phyloP scores from a whole-genome alignment of 2,797 vertebrate species.

The Calcarius lapponicus region DNA sequence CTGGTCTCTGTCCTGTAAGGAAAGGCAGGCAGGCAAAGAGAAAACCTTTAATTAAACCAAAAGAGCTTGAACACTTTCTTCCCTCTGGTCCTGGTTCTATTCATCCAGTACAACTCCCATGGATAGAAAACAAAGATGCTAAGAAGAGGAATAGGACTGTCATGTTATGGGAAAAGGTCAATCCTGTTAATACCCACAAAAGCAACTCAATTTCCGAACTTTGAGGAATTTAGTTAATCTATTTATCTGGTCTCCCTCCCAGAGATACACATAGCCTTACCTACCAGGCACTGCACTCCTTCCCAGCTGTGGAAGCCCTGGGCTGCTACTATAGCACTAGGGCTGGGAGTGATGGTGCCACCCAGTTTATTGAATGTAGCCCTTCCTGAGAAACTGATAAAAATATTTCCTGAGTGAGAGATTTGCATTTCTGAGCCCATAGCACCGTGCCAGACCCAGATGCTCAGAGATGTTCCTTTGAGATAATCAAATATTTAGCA shows the following conservation, averaged over 20 bases:
- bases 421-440: not conserved
- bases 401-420: not conserved
- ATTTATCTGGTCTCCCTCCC: not conserved
- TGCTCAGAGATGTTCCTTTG: not conserved
- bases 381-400: not conserved
- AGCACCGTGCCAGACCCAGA: not conserved
- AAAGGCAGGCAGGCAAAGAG: not conserved
- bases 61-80: not conserved
- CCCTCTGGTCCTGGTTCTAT: not conserved
- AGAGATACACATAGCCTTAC: not conserved
- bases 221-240: not conserved
- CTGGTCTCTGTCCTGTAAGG: not conserved
- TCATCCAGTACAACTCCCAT: not conserved
- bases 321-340: not conserved
- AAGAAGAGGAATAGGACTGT: not conserved
- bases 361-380: not conserved
- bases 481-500: slow-evolving; percentile 17
- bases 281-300: not conserved
- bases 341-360: not conserved
- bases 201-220: not conserved
- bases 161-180: not conserved
- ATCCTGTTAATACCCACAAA: not conserved
- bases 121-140: not conserved
- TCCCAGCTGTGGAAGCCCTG: not conserved
- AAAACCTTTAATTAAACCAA: not conserved